Base-by-base conservation (phyloP, 2,113 vertebrate species). In the Paraplagusia blochii region DNA sequence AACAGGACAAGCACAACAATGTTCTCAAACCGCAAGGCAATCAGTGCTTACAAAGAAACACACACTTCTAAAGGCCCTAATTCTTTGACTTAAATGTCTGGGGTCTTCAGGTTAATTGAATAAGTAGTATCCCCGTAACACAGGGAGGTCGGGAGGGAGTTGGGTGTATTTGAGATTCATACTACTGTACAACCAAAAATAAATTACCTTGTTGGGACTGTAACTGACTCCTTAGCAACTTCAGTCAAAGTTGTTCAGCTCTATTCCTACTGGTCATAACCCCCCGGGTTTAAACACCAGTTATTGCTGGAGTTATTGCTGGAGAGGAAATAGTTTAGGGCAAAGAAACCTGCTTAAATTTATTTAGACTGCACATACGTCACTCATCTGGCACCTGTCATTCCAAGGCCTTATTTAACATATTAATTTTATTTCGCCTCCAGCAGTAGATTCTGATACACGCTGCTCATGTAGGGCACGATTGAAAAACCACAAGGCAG, bases 21-120 rank as follows among this genome's bases (percentile, higher is more conserved):
- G 36, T 64, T 59, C 59, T 72, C 69, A 74, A 69, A 80, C 63
- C 70, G 72, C 65, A 70, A 76, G 82, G 83, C 65, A 80, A 75
- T 80, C 69, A 63, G 53, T 46, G 63, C 52, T 76, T 11, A 54
- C 50, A 52, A 50, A 48, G 18, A 68, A 80, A 69, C 54, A 69
- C 54, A 69, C 17, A 53, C 16, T 68, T 66, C 63, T 53, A 58
- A 74, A 71, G 58, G 51, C 61, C n/a, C 63, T 73, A 63, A 76
- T 69, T 74, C 74, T 53, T 61, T 38, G 11, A 36, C 47, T 48
- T 40, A 56, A 70, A 71, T 35, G 42, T 54, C 50, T 44, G 10
- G 60, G 60, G 58, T 53, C 47, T 66, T 70, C 61, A 69, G 45
- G 75, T 75, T 79, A 79, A 75, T 82, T 66, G 29, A 82, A 68